phyloP scores from a whole-genome alignment of 2,888 invertebrate species.

The Ceramica pisi region DNA sequence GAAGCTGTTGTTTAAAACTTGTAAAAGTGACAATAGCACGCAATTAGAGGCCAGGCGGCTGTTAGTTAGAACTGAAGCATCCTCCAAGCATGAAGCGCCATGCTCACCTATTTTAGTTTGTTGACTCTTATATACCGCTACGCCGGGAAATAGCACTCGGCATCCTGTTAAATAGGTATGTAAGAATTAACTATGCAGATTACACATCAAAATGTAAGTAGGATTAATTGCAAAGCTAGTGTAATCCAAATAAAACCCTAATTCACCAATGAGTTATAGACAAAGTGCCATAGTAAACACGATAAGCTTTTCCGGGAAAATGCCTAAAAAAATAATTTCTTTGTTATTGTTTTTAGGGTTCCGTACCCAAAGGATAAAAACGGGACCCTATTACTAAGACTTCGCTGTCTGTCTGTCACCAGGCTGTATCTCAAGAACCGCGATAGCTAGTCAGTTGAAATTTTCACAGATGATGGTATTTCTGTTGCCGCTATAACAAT shows the following conservation, averaged over 20 bases:
- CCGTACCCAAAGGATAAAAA: no score
- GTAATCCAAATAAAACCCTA: not conserved
- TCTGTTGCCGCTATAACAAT: no score
- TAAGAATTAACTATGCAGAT: not conserved
- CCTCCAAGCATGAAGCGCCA: constrained; percentile 38
- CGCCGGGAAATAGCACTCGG: constrained; percentile 12
- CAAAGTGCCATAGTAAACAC: constrained; percentile 1
- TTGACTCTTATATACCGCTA: constrained; percentile 11
- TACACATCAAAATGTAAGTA: not conserved
- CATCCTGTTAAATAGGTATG: constrained; percentile 9
- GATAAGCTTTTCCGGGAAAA: constrained; percentile 3
- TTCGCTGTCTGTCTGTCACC: no score
- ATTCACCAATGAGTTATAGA: not conserved
- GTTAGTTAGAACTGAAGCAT: constrained; percentile 47
- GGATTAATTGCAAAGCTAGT: not conserved
- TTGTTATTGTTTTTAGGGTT: no score
- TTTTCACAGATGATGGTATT: no score
- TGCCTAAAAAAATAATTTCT: not conserved
- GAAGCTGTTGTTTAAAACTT: not conserved
- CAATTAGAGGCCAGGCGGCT: constrained; percentile 39
- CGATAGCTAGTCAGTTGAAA: no score
- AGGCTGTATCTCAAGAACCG: no score
- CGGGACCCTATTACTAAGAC: no score
- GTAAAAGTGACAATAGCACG: constrained; percentile 30
- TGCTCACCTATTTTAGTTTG: constrained; percentile 53